Base-by-base conservation (phyloP, 2,113 vertebrate genomes). In the Cygnus buccinator region DNA sequence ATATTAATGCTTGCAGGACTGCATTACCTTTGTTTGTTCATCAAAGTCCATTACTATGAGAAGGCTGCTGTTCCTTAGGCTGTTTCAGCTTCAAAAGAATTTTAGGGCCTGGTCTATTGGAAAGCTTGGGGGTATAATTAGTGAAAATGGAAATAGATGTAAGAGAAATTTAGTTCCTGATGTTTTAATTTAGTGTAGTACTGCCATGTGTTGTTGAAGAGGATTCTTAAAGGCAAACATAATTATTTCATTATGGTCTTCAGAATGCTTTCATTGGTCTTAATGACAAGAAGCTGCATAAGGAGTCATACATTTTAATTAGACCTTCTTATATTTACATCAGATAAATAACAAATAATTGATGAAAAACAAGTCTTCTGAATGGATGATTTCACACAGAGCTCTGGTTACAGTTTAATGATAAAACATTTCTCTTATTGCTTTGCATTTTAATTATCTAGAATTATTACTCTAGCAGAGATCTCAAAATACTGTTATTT, bases 111-210 rank as follows among this genome's bases (percentile, higher is more conserved):
- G 97, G 97, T 97, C 98, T 98, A 93, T 98, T 98, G 90, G 93
- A 98, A 98, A 98, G 97, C 98, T 98, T 98, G 94, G 94, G 98
- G 98, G 97, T 98, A 97, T 99, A 98, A 99, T 99, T 98, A 99
- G 97, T 97, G 94, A 97, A 98, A 97, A 98, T 98, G 98, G 98
- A 98, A 98, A 98, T 98, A 95, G 97, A 97, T 97, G 97, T 96
- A 96, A 97, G 95, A 91, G 93, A 98, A 98, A 98, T 98, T 97
- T 98, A 96, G 97, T 97, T 98, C 97, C 97, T 97, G 95, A 98
- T 98, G 98, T 98, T 98, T 98, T 98, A 98, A 98, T 98, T 98
- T 98, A 93, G 95, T 97, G 97, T 97, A 96, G 96, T 93, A 95
- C 96, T 97, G 96, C 97, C 97, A 96, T 98, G 97, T 97, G 96